Evolutionary conservation across 2,113 vertebrate genomes (phyloP).

Genomic region (cat (Felis catus)): DNA sequence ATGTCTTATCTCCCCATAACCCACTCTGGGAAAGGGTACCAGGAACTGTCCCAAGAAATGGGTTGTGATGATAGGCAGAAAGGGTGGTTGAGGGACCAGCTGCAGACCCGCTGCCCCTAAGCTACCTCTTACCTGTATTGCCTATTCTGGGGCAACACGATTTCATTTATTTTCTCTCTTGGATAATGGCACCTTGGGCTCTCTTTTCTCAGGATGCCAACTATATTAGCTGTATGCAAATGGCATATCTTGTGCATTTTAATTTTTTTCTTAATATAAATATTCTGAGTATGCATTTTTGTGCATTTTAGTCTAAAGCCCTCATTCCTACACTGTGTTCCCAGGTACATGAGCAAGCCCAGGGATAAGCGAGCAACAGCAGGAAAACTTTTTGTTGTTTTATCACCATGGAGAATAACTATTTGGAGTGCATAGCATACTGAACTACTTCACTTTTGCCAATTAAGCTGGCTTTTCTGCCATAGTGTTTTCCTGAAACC

Average conservation of each 20-base stretch:
- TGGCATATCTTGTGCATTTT: neutral
- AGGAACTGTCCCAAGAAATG: neutral
- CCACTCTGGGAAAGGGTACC: neutral
- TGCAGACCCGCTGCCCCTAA: neutral
- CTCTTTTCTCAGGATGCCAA: neutral
- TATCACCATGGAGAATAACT: neutral
- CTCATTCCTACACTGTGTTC: neutral
- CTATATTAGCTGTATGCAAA: neutral
- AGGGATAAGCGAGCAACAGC: neutral
- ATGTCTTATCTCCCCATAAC: neutral
- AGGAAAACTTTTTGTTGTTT: neutral
- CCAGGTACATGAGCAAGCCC: neutral
- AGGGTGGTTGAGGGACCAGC: neutral
- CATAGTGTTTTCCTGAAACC: neutral
- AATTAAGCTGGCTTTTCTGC: neutral
- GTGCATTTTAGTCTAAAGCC: neutral
- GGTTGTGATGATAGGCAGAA: neutral
- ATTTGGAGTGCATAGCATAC: neutral
- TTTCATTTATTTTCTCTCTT: constrained; percentile 79
- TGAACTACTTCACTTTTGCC: constrained; percentile 64
- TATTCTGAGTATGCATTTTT: neutral
- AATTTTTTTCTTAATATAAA: neutral
- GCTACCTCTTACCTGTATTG: neutral
- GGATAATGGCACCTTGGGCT: constrained; percentile 38
- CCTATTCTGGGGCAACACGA: neutral